These are phyloP conservation scores for Melitaea athalia DNA, from an alignment of 2,888 invertebrate species.

Conservation along the genomic window DNA sequence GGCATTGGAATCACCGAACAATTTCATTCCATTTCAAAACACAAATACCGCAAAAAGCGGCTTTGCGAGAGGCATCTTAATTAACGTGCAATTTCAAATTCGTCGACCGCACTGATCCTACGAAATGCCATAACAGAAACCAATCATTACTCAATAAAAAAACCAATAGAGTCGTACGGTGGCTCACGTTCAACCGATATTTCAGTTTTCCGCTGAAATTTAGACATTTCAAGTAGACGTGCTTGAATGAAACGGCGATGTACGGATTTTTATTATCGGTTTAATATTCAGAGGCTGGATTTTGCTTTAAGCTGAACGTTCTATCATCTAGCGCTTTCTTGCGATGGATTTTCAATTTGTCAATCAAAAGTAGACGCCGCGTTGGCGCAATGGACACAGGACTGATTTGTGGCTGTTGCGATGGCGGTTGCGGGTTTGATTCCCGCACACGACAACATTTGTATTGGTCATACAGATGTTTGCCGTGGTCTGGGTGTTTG, in stretches of 20 bases:
- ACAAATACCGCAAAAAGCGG: neutral
- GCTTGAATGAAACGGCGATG: constrained; percentile 35
- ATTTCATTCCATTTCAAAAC: neutral
- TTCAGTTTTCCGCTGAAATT: constrained; percentile 67
- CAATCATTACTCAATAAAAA: constrained; percentile 43
- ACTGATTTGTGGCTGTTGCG: too few relatives aligned
- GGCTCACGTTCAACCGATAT: constrained; percentile 59
- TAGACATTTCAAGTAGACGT: constrained; percentile 62
- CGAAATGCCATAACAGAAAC: constrained; percentile 22
- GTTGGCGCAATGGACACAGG: too few relatives aligned
- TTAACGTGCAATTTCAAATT: neutral
- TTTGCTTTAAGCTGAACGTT: constrained; percentile 15
- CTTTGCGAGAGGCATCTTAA: constrained; percentile 9
- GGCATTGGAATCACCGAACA: neutral
- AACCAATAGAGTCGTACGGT: constrained; percentile 49
- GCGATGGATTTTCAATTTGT: constrained; percentile 4
- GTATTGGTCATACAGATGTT: too few relatives aligned
- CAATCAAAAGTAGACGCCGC: too few relatives aligned
- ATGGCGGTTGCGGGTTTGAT: too few relatives aligned
- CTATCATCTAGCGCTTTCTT: constrained; percentile 7
- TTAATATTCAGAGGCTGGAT: constrained; percentile 34
- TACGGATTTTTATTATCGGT: constrained; percentile 34
- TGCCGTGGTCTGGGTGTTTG: too few relatives aligned
- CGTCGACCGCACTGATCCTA: constrained; percentile 20
- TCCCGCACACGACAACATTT: too few relatives aligned